Conservation (phyloP, 2,888 invertebrate genomes). For the Halictus ligatus region DNA sequence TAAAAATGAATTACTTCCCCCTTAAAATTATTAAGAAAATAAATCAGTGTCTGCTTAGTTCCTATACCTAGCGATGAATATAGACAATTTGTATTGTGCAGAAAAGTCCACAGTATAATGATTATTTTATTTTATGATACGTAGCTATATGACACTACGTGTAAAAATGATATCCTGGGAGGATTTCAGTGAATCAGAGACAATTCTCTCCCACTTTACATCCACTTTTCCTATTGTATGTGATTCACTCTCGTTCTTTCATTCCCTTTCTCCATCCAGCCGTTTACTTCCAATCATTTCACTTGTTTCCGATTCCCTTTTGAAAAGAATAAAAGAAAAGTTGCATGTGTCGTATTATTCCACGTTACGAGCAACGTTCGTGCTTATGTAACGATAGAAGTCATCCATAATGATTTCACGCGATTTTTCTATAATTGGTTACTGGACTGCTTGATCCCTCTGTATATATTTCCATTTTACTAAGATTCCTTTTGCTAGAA, state of each 20-base stretch:
- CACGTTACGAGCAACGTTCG: neutral
- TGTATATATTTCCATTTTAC: neutral
- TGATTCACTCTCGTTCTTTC: constrained; percentile 37
- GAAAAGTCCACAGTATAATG: neutral
- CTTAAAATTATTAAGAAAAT: neutral
- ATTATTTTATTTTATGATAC: neutral
- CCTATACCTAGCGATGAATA: neutral
- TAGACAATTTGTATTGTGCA: neutral
- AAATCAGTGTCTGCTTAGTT: neutral
- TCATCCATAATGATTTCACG: constrained; percentile 5
- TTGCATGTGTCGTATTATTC: neutral
- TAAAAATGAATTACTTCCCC: too few species aligned
- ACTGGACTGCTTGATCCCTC: neutral
- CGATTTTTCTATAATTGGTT: neutral
- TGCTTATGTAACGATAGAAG: neutral
- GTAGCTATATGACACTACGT: neutral
- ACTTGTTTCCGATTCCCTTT: constrained; percentile 39
- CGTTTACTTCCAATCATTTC: neutral
- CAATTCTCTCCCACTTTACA: constrained; percentile 38
- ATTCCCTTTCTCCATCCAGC: constrained; percentile 15
- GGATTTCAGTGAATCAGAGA: constrained; percentile 15
- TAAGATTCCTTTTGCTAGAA: neutral
- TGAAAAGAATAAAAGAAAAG: neutral
- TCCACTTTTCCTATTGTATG: constrained; percentile 43
- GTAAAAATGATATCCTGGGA: constrained; percentile 28